Conservation (phyloP, 2,113 vertebrate genomes). For the Anarrhichthys ocellatus region DNA sequence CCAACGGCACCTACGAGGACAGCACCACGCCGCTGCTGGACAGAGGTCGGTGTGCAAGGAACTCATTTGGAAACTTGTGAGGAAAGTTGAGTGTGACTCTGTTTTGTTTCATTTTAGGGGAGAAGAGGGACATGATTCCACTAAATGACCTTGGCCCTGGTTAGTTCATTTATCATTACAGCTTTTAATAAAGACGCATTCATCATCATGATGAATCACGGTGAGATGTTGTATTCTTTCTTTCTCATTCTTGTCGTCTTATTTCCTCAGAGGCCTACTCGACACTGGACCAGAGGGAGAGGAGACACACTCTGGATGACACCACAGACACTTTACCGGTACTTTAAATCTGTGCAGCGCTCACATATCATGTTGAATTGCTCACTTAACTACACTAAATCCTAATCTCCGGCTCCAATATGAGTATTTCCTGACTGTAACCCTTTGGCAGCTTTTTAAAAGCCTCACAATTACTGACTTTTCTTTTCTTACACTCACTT, state of each 20-base stretch:
- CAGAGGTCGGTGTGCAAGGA: conserved; percentile 80
- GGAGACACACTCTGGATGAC: conserved; percentile 92
- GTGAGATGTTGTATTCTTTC: not conserved
- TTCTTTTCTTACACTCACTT: conserved; percentile 57
- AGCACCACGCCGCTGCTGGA: conserved; percentile 95
- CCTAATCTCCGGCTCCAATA: conserved; percentile 39
- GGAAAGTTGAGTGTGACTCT: not conserved
- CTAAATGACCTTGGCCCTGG: conserved; percentile 94
- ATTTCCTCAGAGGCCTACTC: conserved; percentile 86
- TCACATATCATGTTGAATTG: not conserved
- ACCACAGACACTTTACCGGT: conserved; percentile 90
- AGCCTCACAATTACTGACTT: conserved; percentile 53
- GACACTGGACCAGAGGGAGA: conserved; percentile 92
- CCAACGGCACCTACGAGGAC: conserved; percentile 91
- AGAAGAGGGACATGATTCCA: conserved; percentile 94
- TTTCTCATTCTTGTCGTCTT: not conserved
- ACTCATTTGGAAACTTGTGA: not conserved
- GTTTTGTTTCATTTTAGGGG: conserved; percentile 81
- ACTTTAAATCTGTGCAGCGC: not conserved
- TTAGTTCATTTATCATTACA: conserved; percentile 69
- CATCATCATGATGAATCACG: not conserved
- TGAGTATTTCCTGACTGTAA: conserved; percentile 41
- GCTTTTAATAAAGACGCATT: not conserved
- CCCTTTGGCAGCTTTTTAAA: conserved; percentile 34
- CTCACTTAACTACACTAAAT: conserved; percentile 56